Evolutionary conservation across 2,113 vertebrate species (phyloP).

Genomic region (Mustela lutreola): DNA sequence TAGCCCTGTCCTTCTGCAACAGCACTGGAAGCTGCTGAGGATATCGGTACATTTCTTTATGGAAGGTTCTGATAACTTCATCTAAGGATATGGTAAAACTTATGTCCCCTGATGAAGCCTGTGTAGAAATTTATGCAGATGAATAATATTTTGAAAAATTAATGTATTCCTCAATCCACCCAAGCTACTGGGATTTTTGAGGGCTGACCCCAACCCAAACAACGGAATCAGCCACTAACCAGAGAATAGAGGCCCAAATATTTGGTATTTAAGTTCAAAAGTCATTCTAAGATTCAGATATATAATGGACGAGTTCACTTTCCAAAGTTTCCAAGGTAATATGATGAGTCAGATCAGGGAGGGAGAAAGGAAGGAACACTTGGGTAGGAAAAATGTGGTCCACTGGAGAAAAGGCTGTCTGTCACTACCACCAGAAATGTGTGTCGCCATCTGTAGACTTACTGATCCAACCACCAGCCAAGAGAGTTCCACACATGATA

Average conservation of each 20-base stretch:
- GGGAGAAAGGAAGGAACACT: neutral
- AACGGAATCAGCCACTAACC: neutral
- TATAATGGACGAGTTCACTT: neutral
- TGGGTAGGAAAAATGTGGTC: neutral
- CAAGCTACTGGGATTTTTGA: neutral
- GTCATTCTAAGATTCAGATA: neutral
- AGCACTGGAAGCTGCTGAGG: constrained; percentile 79
- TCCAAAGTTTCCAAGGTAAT: neutral
- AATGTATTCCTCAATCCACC: neutral
- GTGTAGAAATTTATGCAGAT: constrained; percentile 55
- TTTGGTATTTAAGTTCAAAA: neutral
- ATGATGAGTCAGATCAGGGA: neutral
- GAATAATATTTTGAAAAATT: constrained; percentile 25
- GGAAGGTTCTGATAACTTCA: constrained; percentile 84
- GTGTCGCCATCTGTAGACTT: neutral
- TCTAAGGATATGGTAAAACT: constrained; percentile 76
- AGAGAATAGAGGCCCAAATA: neutral
- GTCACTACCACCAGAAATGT: neutral
- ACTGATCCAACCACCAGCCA: neutral
- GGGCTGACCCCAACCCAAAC: neutral
- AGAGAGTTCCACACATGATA: neutral
- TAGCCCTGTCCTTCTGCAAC: constrained; percentile 84
- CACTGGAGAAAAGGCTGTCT: neutral
- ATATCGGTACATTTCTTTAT: constrained; percentile 79
- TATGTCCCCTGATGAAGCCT: constrained; percentile 34